phyloP scores from a whole-genome alignment of 1,140 invertebrate species.

The Euborellia annulipes region DNA sequence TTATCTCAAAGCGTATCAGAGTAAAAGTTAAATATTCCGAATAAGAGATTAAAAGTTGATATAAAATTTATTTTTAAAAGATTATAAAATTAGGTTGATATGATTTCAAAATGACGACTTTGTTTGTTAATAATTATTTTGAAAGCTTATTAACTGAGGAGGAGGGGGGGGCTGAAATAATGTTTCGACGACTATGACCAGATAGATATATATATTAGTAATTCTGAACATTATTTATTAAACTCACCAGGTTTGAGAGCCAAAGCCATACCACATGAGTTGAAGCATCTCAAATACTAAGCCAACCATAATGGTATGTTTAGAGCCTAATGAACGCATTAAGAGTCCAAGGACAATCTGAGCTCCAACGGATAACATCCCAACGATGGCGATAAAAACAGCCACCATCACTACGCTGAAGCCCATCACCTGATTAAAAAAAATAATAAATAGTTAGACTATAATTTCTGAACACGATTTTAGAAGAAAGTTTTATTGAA shows the following conservation, averaged over 20 bases:
- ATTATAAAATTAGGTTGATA: too few relatives aligned
- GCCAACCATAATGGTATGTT: conserved; percentile 94
- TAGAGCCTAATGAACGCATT: conserved; percentile 82
- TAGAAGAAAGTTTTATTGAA: background rate
- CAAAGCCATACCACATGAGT: conserved; percentile 93
- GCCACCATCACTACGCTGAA: conserved; percentile 91
- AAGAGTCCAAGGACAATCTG: conserved; percentile 81
- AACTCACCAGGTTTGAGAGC: conserved; percentile 59
- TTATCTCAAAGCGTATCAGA: too few relatives aligned
- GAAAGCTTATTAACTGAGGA: too few relatives aligned
- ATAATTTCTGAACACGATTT: background rate
- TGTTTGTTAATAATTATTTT: too few relatives aligned
- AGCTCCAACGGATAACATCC: conserved; percentile 87
- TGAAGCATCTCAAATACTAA: conserved; percentile 93
- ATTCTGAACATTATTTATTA: too few relatives aligned
- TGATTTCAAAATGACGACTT: too few relatives aligned
- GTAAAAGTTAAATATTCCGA: too few relatives aligned
- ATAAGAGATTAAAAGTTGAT: too few relatives aligned
- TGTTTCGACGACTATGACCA: too few relatives aligned
- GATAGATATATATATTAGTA: too few relatives aligned
- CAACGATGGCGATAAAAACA: conserved; percentile 93
- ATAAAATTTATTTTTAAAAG: too few relatives aligned
- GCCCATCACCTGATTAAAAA: conserved; percentile 65
- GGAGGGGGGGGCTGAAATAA: too few relatives aligned
- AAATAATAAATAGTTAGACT: background rate